Evolutionary conservation across 1,140 invertebrate genomes (phyloP), one percentile per base, ranked within the genome.

Genomic region (Drepana arcuata): DNA sequence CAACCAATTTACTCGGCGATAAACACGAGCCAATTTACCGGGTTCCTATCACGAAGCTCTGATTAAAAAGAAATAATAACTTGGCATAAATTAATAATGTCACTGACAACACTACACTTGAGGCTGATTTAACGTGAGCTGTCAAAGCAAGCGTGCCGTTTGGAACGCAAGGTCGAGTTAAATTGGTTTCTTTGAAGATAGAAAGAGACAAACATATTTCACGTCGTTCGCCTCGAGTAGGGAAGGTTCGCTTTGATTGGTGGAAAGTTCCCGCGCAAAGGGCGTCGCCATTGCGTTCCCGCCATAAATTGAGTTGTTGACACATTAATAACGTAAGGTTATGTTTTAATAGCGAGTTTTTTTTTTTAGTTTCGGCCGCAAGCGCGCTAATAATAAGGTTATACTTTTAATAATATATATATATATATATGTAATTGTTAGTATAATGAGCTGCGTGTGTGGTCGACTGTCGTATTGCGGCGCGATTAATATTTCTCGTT

Each of bases 261-360:
- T 41, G 29, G 56, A 60, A 34, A 34, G 33, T 55, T 49, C 52
- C 47, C 41, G 49, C 59, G 53, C 44, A 54, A 59, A 71, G 64
- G 75, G 75, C 75, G 75, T 68, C 48, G 45, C 71, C 64, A 26
- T 47, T 57, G 52, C 29, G 41, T 80, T 75, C 68, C 65, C 72
- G 70, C 72, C 66, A 78, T 78, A 78, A 78, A 78, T 78, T 74
- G 73, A 78, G 73, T 69, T 78, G 73, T 78, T 74, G 73, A 74
- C 75, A 79, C 70, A 73, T 77, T 73, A 69, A 80, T 80, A 80
- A 77, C 64, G 51, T 59, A 47, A 72, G 62, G 73, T 77, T 77
- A 77, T 72, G 72, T 73, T 77, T 77, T 77, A 71, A 73, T 71
- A 68, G 65, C 64, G 57, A 54, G 64, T 70, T 68, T 69, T 70